These are phyloP conservation scores for Eueremaeus valkanovi DNA, from an alignment of 2,888 invertebrate species.

Conservation along the genomic window DNA sequence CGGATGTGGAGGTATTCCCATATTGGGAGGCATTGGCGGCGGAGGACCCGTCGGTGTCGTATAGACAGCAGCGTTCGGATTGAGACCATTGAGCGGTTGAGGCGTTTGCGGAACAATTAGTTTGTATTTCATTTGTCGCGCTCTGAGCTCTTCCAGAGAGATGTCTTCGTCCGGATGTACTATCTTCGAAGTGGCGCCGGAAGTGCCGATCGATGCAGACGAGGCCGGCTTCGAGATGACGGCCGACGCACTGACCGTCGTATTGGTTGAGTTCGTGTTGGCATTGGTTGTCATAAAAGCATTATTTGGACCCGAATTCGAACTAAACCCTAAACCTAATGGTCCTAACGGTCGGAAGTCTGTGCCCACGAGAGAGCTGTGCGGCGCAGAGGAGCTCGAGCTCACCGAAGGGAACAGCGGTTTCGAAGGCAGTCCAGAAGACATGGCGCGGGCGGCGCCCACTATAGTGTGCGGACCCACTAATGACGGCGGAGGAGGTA, in stretches of 20 bases:
- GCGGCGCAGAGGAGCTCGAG: constrained; percentile 34
- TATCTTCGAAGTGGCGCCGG: constrained; percentile 79
- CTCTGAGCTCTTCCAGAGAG: constrained; percentile 58
- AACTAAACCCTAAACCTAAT: background rate
- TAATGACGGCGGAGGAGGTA: constrained; percentile 43
- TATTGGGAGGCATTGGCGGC: constrained; percentile 17
- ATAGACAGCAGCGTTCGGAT: constrained; percentile 19
- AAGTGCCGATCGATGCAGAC: constrained; percentile 74
- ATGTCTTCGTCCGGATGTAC: constrained; percentile 91
- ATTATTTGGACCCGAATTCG: constrained; percentile 7
- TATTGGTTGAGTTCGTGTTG: constrained; percentile 52
- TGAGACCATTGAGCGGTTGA: background rate
- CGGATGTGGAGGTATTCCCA: constrained; percentile 2
- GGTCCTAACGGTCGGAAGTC: constrained; percentile 41
- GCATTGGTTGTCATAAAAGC: constrained; percentile 7
- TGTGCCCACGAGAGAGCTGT: constrained; percentile 42
- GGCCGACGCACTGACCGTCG: constrained; percentile 52
- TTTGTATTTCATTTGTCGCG: constrained; percentile 43
- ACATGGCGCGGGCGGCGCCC: background rate
- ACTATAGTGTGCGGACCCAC: constrained; percentile 29
- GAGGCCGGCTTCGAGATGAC: constrained; percentile 36
- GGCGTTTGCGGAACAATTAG: constrained; percentile 1
- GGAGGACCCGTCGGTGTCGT: background rate
- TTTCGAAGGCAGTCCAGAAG: constrained; percentile 51
- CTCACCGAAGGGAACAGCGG: constrained; percentile 67